Evolutionary conservation across 2,797 vertebrate genomes (phyloP), one percentile per base, ranked within the genome.

Genomic region (Crax fasciolata): DNA sequence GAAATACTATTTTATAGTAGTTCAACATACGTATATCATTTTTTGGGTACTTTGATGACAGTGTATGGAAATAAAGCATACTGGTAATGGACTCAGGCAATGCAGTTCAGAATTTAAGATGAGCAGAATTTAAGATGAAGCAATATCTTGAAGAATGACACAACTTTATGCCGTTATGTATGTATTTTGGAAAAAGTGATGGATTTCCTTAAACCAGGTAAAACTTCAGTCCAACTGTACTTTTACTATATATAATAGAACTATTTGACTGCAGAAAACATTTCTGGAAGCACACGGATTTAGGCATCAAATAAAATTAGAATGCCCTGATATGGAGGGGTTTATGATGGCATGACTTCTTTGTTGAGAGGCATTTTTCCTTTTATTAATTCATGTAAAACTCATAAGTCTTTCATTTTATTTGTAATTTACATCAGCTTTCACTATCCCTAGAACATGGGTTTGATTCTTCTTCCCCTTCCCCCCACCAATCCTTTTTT

Each of bases 251-350:
- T 48, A 30, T 44, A 90, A 17, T 19, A 71, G 28, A 94, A 35
- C 14, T 68, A 30, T 61, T 84, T 84, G 73, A 78, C 94, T 95
- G 67, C 43, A 96, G 88, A 97, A 97, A 97, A 96, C 94, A 97
- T 96, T 97, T 97, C 83, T 93, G 91, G 80, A 98, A 97, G 96
- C 96, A 97, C 67, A 9, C 76, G 97, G 94, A 93, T 95, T 96
- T 96, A 96, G 92, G 84, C 75, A 98, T 96, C 96, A 97, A 98
- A 98, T 98, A 98, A 98, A 98, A 97, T 96, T 95, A 97, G 97
- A 97, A 92, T 96, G 95, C 93, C 75, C 35, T 93, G 96, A 96
- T 97, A 97, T 90, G 93, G 95, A 97, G 94, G 90, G 97, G 94
- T 97, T 98, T 98, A 98, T 97, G 96, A 96, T 96, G 82, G 96